Percentiles rank a stretch among this genome's conserved stretches.
Evolutionary conservation across 2,797 vertebrate species (phyloP).

Genomic region (Myripristis murdjan): DNA sequence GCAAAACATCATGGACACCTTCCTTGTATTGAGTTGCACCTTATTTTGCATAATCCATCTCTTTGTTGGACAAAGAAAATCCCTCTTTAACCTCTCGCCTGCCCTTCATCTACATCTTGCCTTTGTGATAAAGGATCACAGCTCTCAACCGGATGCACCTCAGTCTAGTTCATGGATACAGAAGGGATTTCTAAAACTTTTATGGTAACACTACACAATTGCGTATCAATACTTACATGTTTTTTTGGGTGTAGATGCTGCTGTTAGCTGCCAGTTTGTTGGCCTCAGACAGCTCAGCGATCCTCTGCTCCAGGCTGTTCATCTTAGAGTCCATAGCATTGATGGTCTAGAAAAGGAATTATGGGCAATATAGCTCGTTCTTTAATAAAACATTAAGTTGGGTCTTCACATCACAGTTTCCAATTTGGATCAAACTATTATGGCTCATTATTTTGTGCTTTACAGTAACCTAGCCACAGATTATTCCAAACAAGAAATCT

Average conservation of each 20-base stretch:
- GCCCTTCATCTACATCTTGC: no score
- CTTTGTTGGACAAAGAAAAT: neutral
- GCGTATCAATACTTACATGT: constrained; percentile 90
- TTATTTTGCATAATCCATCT: neutral
- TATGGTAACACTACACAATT: neutral
- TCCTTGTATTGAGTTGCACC: neutral
- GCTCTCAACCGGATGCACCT: neutral
- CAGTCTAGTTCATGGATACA: neutral
- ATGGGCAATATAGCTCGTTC: neutral
- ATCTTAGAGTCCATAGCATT: constrained; percentile 99
- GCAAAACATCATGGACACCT: neutral
- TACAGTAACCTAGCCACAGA: constrained; percentile 26
- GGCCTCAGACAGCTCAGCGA: constrained; percentile 96
- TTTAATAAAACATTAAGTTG: constrained; percentile 22
- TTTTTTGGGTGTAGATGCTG: constrained; percentile 98
- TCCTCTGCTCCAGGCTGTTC: constrained; percentile 96
- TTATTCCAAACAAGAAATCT: constrained; percentile 57
- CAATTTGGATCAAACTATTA: neutral
- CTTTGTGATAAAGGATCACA: neutral
- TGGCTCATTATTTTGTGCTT: constrained; percentile 21
- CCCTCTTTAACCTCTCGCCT: neutral
- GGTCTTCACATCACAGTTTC: constrained; percentile 9
- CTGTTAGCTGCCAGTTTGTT: constrained; percentile 99
- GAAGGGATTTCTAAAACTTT: neutral
- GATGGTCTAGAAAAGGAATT: constrained; percentile 89